phyloP scores from a whole-genome alignment of 2,888 invertebrate species.

The Eucera pruinosa region DNA sequence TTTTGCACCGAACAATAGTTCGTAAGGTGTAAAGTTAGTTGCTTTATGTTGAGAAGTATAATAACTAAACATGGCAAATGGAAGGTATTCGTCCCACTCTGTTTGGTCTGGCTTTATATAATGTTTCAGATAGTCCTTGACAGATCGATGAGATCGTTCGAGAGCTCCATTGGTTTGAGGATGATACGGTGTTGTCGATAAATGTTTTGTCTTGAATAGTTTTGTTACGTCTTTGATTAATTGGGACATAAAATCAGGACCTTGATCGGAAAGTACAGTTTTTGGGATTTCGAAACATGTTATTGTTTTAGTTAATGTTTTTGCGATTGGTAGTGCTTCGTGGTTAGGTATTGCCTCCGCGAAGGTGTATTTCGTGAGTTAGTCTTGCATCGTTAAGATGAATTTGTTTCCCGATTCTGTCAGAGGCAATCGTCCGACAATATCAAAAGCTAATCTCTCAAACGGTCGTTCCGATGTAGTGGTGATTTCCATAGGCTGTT shows the following conservation, averaged over 20 bases:
- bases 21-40: too few species aligned
- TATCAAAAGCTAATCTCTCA: not conserved
- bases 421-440: too few species aligned
- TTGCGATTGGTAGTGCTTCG: slow-evolving; percentile 2
- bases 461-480: not conserved
- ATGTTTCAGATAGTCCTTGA: too few species aligned
- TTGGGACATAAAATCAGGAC: slow-evolving; percentile 15
- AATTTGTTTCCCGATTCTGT: slow-evolving; percentile 13
- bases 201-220: slow-evolving; percentile 25
- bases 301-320: not conserved
- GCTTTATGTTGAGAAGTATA: too few species aligned
- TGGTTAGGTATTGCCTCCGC: slow-evolving; percentile 15
- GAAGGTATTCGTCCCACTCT: too few species aligned
- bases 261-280: slow-evolving; percentile 3
- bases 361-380: slow-evolving; percentile 10
- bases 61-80: too few species aligned
- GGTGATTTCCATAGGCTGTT: slow-evolving; percentile 14
- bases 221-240: slow-evolving; percentile 7
- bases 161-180: slow-evolving; percentile 20
- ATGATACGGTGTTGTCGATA: slow-evolving; percentile 12
- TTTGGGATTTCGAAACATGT: slow-evolving; percentile 17
- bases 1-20: not conserved
- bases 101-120: too few species aligned
- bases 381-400: slow-evolving; percentile 9
- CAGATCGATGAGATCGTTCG: not conserved